A percentile compares a stretch with the other conserved stretches of the same genome.
phyloP scores from a whole-genome alignment of 2,797 vertebrate species.

The Chlorospingus semifuscus region DNA sequence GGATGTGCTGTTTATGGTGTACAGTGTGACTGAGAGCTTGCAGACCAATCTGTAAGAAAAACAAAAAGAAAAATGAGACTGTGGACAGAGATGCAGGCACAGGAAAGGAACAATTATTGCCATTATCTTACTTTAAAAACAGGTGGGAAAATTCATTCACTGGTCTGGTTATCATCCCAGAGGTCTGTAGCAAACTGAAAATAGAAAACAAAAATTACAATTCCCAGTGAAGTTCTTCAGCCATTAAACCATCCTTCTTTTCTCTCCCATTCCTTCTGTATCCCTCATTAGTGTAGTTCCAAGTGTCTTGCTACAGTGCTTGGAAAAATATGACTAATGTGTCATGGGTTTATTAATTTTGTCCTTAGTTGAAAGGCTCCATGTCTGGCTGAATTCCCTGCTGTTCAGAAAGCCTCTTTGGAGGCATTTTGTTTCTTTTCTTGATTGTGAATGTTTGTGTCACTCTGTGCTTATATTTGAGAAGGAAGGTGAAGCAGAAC shows the following conservation, averaged over 20 bases:
- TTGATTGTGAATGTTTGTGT: not conserved
- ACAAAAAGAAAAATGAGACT: not conserved
- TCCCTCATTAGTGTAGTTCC: not conserved
- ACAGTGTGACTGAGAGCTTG: not conserved
- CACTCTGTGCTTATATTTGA: not conserved
- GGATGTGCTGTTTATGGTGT: not conserved
- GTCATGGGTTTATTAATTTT: not conserved
- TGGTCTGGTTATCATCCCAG: not conserved
- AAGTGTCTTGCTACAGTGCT: not conserved
- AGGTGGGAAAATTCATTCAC: not conserved
- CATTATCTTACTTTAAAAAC: not conserved
- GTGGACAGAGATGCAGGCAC: not conserved
- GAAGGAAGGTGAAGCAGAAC: not conserved
- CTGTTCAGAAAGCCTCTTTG: not conserved
- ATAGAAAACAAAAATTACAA: not conserved
- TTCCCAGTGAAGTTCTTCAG: not conserved
- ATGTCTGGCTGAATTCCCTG: not conserved
- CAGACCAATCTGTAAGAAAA: not conserved
- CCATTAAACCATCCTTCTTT: not conserved
- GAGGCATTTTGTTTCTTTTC: not conserved
- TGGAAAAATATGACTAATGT: not conserved
- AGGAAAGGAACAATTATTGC: not conserved
- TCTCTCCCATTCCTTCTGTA: not conserved
- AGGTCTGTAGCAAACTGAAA: not conserved
- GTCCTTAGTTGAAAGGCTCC: not conserved